These are phyloP conservation scores for Yponomeuta plumbellus DNA, from an alignment of 2,888 invertebrate genomes.

Conservation along the genomic window DNA sequence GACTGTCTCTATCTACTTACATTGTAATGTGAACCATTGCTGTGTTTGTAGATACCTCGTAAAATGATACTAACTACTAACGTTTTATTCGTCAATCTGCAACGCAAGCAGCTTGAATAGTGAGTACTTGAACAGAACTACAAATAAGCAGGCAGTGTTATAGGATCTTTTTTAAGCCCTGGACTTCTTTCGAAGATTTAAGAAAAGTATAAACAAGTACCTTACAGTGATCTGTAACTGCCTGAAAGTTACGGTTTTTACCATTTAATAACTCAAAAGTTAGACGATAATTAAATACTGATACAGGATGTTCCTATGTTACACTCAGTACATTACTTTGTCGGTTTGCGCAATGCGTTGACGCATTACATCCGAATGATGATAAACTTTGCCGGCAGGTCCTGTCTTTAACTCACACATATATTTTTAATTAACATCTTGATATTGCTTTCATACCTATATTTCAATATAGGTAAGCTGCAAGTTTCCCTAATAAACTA, in stretches of 20 bases:
- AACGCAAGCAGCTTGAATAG: background rate
- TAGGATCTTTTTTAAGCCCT: no score
- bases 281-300: background rate
- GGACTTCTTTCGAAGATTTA: no score
- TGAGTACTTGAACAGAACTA: background rate
- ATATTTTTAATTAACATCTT: background rate
- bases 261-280: background rate
- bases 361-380: slow-evolving; percentile 63
- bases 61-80: background rate
- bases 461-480: background rate
- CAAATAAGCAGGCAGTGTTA: background rate
- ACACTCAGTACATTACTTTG: slow-evolving; percentile 32
- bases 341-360: slow-evolving; percentile 63
- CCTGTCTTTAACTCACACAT: slow-evolving; percentile 13
- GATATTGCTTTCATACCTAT: background rate
- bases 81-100: background rate
- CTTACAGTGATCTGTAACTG: no score
- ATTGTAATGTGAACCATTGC: background rate
- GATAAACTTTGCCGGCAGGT: slow-evolving; percentile 72
- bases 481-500: no score
- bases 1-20: background rate
- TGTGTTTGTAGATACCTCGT: background rate
- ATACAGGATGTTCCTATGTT: slow-evolving; percentile 41
- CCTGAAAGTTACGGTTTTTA: background rate
- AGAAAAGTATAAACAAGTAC: no score